Evolutionary conservation across 2,113 vertebrate species (phyloP).

Genomic region (Mus pahari): DNA sequence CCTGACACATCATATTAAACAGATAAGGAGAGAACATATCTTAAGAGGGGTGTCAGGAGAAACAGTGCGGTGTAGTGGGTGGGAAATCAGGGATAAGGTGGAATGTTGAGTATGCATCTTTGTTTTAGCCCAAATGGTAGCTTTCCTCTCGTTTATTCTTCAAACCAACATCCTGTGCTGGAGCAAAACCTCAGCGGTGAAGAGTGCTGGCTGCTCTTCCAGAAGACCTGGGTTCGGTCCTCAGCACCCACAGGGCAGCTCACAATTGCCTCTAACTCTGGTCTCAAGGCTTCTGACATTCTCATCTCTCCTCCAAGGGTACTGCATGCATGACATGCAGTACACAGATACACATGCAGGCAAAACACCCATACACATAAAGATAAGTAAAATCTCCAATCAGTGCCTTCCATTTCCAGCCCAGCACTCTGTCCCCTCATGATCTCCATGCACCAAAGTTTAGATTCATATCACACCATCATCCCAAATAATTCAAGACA

Average conservation of each 20-base stretch:
- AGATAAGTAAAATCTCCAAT: not conserved
- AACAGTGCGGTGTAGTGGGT: accelerated
- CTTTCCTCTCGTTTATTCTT: not conserved
- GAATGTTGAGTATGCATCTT: not conserved
- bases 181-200: not conserved
- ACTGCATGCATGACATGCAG: not conserved
- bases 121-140: not conserved
- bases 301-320: not conserved
- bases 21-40: not conserved
- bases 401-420: not conserved
- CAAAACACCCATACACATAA: not conserved
- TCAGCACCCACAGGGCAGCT: not conserved
- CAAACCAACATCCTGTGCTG: not conserved
- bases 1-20: not conserved
- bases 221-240: not conserved
- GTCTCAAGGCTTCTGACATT: too few relatives aligned
- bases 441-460: not conserved
- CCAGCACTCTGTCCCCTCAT: not conserved
- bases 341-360: not conserved
- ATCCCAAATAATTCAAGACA: slow-evolving; percentile 19
- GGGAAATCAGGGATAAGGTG: not conserved
- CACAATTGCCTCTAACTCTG: not conserved
- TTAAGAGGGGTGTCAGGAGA: not conserved
- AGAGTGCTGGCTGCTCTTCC: not conserved
- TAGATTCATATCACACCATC: not conserved